These are phyloP conservation scores for Microctonus aethiopoides DNA, from an alignment of 2,888 invertebrate species.

Conservation along the genomic window DNA sequence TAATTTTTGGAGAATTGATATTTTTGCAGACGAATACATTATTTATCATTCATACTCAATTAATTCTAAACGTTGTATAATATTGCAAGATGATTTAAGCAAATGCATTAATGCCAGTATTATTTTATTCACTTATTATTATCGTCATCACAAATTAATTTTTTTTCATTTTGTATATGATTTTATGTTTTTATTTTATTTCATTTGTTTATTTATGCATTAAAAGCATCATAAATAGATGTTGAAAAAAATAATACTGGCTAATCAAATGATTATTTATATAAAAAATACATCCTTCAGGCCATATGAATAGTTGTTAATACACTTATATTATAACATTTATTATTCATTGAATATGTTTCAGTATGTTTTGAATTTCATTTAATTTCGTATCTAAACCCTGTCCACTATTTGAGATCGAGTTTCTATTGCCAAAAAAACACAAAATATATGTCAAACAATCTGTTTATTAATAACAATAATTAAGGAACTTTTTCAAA, in stretches of 20 bases:
- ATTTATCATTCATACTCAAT: background rate
- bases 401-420: background rate
- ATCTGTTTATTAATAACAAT: background rate
- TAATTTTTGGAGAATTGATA: too few relatives aligned
- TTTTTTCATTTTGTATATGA: background rate
- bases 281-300: background rate
- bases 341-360: background rate
- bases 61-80: background rate
- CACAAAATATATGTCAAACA: background rate
- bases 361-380: background rate
- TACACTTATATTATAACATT: background rate
- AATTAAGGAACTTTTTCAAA: background rate
- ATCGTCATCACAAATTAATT: background rate
- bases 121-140: background rate
- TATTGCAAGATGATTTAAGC: background rate
- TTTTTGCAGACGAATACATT: background rate
- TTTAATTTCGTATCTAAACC: too few relatives aligned
- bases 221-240: background rate
- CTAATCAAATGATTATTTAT: background rate
- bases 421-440: background rate
- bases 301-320: background rate
- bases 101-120: conserved; percentile 1
- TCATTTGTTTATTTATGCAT: background rate
- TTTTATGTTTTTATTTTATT: background rate
- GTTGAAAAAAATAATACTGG: background rate